These are phyloP conservation scores for Saccostrea glomerata DNA, from an alignment of 1,140 invertebrate species.

Conservation along the genomic window DNA sequence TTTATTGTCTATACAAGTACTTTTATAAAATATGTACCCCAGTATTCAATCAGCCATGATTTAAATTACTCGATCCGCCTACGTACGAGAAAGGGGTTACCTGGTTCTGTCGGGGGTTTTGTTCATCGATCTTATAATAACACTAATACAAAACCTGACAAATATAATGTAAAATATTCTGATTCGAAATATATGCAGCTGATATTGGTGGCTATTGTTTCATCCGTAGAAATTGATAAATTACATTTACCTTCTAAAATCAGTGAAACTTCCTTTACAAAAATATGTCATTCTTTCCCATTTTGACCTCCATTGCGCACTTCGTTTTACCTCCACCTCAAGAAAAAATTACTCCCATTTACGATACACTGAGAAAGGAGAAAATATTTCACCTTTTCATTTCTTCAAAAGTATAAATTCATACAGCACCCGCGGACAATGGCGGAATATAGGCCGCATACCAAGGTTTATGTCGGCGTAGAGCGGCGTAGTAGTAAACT, in stretches of 20 bases:
- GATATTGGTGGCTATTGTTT: too few species aligned
- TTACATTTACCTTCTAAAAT: neutral
- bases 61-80: constrained; percentile 3
- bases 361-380: neutral
- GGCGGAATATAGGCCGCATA: constrained; percentile 40
- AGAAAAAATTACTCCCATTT: neutral
- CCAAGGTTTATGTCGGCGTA: constrained; percentile 35
- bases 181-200: too few species aligned
- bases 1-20: neutral
- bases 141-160: neutral
- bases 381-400: neutral
- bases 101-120: neutral
- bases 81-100: neutral
- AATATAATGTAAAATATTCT: too few species aligned
- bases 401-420: constrained; percentile 9
- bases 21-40: neutral
- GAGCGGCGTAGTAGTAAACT: constrained; percentile 50
- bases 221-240: neutral
- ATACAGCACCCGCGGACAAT: constrained; percentile 33
- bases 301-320: neutral
- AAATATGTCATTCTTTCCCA: constrained; percentile 28
- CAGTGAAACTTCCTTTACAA: constrained; percentile 18
- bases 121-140: neutral
- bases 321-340: neutral
- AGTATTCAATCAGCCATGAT: constrained; percentile 17